phyloP scores from a whole-genome alignment of 64 coral and sea anemone genomes.

The Dendrophyllia cribrosa region DNA sequence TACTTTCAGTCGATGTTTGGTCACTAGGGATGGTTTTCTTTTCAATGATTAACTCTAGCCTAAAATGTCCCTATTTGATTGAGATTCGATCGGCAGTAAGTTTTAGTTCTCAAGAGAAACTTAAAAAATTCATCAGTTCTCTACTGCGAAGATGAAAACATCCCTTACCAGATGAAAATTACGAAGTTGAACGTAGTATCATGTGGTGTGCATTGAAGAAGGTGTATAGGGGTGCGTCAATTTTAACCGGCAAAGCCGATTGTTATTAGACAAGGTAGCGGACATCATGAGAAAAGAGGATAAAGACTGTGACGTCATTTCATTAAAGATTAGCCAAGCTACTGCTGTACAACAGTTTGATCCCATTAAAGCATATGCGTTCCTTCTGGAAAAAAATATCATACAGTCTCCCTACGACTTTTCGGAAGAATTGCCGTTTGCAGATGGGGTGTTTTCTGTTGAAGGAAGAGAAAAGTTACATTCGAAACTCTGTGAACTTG shows the following conservation, averaged over 20 bases:
- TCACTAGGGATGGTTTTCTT: conserved; percentile 30
- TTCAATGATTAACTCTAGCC: not conserved
- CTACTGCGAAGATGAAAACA: conserved; percentile 2
- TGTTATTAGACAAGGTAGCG: not conserved
- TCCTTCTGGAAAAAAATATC: conserved; percentile 30
- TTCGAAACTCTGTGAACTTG: conserved; percentile 48
- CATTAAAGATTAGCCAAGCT: not conserved
- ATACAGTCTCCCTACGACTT: conserved; percentile 45
- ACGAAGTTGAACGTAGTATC: not conserved
- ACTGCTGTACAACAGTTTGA: conserved; percentile 6
- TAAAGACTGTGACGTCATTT: not conserved
- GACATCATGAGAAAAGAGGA: not conserved
- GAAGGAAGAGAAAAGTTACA: conserved; percentile 58
- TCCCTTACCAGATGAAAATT: not conserved
- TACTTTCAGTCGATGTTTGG: conserved; percentile 33
- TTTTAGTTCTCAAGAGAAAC: not conserved
- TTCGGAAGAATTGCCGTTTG: conserved; percentile 71
- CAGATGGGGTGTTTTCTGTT: conserved; percentile 40
- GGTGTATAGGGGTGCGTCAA: conserved; percentile 7
- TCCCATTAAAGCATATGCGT: conserved; percentile 59
- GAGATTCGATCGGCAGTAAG: conserved; percentile 9
- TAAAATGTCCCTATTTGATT: conserved; percentile 11
- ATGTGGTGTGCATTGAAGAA: not conserved
- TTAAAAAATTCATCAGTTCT: not conserved
- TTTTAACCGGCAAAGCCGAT: not conserved